These are phyloP conservation scores for Drosophila demipolita DNA, from an alignment of 2,888 invertebrate species.

Conservation along the genomic window DNA sequence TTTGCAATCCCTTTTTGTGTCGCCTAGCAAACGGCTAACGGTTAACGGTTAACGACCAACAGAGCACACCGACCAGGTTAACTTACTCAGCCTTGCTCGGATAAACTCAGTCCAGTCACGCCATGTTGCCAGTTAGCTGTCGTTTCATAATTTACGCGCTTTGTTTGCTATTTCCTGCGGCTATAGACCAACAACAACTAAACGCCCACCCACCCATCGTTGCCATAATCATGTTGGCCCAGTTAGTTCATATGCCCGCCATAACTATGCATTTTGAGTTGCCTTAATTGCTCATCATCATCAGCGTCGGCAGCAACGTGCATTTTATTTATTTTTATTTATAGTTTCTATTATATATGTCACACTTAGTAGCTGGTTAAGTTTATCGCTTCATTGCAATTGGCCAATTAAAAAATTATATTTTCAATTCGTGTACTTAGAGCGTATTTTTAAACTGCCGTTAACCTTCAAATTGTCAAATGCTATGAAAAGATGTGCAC, in stretches of 20 bases:
- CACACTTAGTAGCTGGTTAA: constrained; percentile 42
- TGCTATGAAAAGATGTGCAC: constrained; percentile 5
- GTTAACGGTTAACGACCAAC: constrained; percentile 1
- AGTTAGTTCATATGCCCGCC: constrained; percentile 40
- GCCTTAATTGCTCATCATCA: constrained; percentile 71
- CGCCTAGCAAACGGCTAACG: constrained; percentile 12
- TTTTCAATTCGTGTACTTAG: constrained; percentile 55
- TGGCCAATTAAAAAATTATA: constrained; percentile 55
- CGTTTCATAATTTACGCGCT: constrained; percentile 79
- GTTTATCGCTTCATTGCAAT: constrained; percentile 68
- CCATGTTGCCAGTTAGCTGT: constrained; percentile 71
- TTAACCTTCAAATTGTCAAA: constrained; percentile 54
- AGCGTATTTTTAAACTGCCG: constrained; percentile 47
- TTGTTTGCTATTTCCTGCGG: constrained; percentile 77
- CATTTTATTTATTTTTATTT: constrained; percentile 57
- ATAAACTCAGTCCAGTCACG: constrained; percentile 70
- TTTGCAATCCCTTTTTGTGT: constrained; percentile 57
- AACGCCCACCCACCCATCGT: background rate
- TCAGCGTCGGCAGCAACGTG: constrained; percentile 34
- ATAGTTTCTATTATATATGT: constrained; percentile 43
- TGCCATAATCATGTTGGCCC: constrained; percentile 58
- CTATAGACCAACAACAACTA: constrained; percentile 26
- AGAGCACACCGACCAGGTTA: constrained; percentile 45
- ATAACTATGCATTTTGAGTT: constrained; percentile 52
- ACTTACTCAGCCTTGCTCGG: constrained; percentile 49